Base-by-base conservation (phyloP, 1,140 invertebrate genomes). In the Micrasema longulum region DNA sequence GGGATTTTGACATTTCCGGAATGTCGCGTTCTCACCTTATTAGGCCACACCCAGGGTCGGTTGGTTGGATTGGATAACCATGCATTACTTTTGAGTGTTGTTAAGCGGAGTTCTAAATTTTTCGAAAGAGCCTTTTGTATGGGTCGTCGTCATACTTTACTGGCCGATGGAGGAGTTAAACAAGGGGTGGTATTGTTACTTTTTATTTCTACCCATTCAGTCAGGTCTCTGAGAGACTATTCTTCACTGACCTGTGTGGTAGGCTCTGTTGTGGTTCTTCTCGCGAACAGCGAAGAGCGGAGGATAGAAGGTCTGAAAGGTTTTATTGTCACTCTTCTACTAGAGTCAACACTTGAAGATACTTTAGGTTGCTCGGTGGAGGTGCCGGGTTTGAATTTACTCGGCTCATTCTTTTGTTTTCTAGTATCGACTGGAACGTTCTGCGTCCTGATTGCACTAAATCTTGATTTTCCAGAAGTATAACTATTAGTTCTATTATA, bases 391-490 rank as follows among this genome's bases (percentile, higher is more conserved):
- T 72, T 75, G 9, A 57, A 48, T 80, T 83, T 53, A 75, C 71
- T 41, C 71, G 77, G 31, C 23, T 81, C n/a, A 63, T 26, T 26
- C 79, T 83, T 67, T 80, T 83, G 64, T 77, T 69, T 76, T 47
- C 68, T 72, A 16, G 80, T 48, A 71, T 84, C 83, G 22, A 85
- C 68, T 12, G 83, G 84, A 6, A 84, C 80, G 47, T 85, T 85
- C 78, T 84, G 84, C 18, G 78, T 73, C 41, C 84, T 78, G 43
- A 73, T 80, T 0, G 53, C 78, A 10, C 79, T 77, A 63, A 82
- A 82, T 63, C 83, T 77, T 6, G 79, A 78, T 71, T 81, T 82
- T 3, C 69, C 78, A 7, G 81, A 80, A 57, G 74, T 80, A 66
- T 84, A 84, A 67, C 76, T 75, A 16, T 79, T 75, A 0, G 81